Percentiles rank a stretch among this genome's conserved stretches.
Conservation (phyloP, 2,113 vertebrate species). For the Thinocorus orbignyianus region DNA sequence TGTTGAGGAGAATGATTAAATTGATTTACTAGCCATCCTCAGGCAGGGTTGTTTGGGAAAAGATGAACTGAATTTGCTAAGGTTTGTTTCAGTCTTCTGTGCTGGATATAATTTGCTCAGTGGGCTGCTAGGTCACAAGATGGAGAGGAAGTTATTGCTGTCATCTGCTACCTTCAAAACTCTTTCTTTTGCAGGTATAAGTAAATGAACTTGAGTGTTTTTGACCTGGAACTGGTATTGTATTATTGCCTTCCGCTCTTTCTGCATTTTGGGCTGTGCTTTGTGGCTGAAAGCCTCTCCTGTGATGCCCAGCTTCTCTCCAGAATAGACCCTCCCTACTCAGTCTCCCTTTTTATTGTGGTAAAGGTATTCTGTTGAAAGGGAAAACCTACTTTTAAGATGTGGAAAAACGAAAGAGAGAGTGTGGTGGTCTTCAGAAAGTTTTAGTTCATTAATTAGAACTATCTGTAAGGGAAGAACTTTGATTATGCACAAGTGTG, state of each 20-base stretch:
- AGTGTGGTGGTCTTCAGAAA: background rate
- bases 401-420: background rate
- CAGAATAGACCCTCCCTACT: background rate
- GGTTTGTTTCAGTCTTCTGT: background rate
- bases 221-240: background rate
- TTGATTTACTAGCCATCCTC: background rate
- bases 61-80: background rate
- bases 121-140: background rate
- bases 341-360: background rate
- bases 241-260: background rate
- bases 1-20: background rate
- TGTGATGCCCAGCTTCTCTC: background rate
- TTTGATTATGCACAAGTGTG: background rate
- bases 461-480: background rate
- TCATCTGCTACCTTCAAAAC: background rate
- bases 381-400: background rate
- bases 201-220: background rate
- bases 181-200: background rate
- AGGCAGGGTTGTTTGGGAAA: background rate
- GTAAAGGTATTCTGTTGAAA: background rate
- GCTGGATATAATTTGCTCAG: background rate
- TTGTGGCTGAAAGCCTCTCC: background rate
- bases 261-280: background rate
- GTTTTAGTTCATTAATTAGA: background rate
- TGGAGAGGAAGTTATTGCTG: background rate